Base-by-base conservation (phyloP, 2,113 vertebrate genomes). In the Ochotona curzoniae region DNA sequence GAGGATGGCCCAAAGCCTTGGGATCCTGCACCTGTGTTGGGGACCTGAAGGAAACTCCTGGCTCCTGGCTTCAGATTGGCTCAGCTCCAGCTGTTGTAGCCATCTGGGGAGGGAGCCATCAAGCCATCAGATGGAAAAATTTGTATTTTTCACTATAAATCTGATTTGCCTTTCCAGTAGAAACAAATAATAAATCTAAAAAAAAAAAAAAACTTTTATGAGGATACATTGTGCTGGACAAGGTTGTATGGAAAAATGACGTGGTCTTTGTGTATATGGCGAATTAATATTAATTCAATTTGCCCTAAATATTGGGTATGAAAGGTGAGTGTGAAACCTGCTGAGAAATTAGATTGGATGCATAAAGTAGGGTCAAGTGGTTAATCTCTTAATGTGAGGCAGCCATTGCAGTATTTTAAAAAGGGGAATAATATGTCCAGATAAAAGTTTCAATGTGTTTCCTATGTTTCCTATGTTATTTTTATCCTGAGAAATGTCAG, bases 171-270 rank as follows among this genome's bases (percentile, higher is more conserved):
- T 44, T 44, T 44, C 38, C 38, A 44, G 38, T 44, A 44, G 38
- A 44, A 44, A 44, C 38, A 44, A 44, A 44, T 44, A 44, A 44
- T 44, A 44, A 44, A 44, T 44, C 38, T 44, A 44, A 44, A 44
- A 26, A 91, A 80, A 89, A 95, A 89, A 44, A 18, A 64, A 81
- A 1, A 57, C 86, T 93, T 81, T 93, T 87, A 5, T 13, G 44
- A 83, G 18, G 71, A 17, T 18, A 75, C 60, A 89, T 12, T 87
- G 5, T 54, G 23, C 28, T 92, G 51, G 23, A 78, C 76, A 86
- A 15, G 2, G 4, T 93, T 85, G 26, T 78, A 54, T 93, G 70
- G 44, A 89, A 89, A 86, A 57, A 71, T 2, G 25, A 14, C 67
- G 23, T 76, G 26, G 25, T 70, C 57, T 93, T 69, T 73, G 23